phyloP scores from a whole-genome alignment of 1,140 invertebrate genomes.

The Rhagoletis pomonella region DNA sequence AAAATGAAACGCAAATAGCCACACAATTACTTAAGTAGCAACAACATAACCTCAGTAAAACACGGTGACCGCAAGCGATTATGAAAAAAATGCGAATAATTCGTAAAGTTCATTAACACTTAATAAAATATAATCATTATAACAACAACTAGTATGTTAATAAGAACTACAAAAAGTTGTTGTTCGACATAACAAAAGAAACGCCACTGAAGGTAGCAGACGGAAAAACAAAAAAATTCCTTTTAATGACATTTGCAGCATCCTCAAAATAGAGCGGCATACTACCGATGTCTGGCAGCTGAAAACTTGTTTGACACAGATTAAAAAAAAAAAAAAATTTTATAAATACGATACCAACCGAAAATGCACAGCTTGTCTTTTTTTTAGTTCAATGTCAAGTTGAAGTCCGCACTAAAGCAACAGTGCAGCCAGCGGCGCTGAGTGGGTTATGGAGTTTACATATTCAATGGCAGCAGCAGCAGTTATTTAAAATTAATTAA shows the following conservation, averaged over 20 bases:
- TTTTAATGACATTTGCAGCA: not conserved
- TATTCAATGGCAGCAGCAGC: not conserved
- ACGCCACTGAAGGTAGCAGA: not conserved
- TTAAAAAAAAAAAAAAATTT: slow-evolving; percentile 57
- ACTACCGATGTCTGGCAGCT: no score
- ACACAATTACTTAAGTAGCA: not conserved
- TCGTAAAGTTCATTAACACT: slow-evolving; percentile 28
- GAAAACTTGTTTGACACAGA: no score
- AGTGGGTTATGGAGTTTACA: not conserved
- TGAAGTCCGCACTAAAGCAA: slow-evolving; percentile 61
- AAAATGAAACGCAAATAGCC: not conserved
- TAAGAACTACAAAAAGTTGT: not conserved
- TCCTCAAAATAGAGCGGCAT: not conserved
- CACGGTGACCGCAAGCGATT: not conserved
- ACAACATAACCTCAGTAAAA: not conserved
- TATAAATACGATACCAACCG: slow-evolving; percentile 57
- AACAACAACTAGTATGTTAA: not conserved
- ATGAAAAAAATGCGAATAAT: slow-evolving; percentile 17
- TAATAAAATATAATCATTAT: not conserved
- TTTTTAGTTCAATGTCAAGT: slow-evolving; percentile 70
- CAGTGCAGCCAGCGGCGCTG: not conserved
- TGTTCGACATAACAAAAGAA: not conserved
- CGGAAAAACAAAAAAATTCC: not conserved
- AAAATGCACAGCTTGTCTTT: slow-evolving; percentile 49
- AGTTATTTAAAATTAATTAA: not conserved